These are phyloP conservation scores for Buceros bicornis DNA, from an alignment of 2,797 vertebrate species.

Conservation along the genomic window DNA sequence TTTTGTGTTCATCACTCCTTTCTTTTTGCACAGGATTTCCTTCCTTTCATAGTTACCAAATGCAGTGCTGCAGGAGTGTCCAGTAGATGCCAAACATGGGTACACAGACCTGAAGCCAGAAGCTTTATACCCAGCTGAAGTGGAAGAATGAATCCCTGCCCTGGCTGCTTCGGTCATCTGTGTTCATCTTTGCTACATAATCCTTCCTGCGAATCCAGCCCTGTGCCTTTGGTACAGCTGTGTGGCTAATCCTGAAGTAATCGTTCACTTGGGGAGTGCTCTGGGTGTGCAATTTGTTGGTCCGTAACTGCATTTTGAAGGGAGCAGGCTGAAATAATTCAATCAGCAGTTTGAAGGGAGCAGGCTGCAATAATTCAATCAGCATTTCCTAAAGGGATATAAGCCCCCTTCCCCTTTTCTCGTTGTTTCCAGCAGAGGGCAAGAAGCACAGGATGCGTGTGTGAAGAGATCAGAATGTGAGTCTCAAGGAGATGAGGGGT, in stretches of 20 bases:
- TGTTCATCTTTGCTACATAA: slow-evolving; percentile 30
- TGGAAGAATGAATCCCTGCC: background rate
- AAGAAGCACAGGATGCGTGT: background rate
- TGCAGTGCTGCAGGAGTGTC: background rate
- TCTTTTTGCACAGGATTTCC: background rate
- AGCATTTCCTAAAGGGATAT: background rate
- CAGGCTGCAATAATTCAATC: slow-evolving; percentile 40
- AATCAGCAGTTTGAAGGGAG: slow-evolving; percentile 15
- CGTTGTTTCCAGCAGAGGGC: background rate
- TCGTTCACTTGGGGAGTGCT: slow-evolving; percentile 56
- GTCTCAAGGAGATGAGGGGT: background rate
- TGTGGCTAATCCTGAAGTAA: slow-evolving; percentile 68
- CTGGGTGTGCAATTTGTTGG: slow-evolving; percentile 35
- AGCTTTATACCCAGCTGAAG: background rate
- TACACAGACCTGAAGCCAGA: background rate
- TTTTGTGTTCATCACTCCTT: background rate
- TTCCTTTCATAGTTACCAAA: background rate
- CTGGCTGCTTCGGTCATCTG: background rate
- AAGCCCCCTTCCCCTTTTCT: background rate
- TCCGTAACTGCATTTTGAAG: slow-evolving; percentile 16
- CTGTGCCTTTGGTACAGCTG: background rate
- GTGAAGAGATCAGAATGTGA: background rate
- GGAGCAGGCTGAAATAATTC: slow-evolving; percentile 27
- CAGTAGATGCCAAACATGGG: background rate
- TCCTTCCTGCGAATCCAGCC: slow-evolving; percentile 52